These are phyloP conservation scores for Hymenochirus boettgeri DNA, from an alignment of 2,113 vertebrate species.

Conservation along the genomic window DNA sequence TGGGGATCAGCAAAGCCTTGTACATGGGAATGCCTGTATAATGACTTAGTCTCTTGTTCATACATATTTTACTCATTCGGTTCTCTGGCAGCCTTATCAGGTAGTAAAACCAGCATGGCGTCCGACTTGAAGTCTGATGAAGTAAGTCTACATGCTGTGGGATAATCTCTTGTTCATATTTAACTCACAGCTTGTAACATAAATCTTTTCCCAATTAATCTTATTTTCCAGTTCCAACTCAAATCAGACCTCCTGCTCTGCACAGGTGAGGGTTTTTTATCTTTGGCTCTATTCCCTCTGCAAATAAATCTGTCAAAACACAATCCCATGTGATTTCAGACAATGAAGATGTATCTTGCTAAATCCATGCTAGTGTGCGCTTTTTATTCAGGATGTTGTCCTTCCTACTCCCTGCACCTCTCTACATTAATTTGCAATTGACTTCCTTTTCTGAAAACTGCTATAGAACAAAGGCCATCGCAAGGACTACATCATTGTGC, in stretches of 20 bases:
- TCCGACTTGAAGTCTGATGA: slow-evolving; percentile 37
- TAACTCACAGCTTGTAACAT: slow-evolving; percentile 40
- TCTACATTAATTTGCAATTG: too few relatives aligned
- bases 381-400: background rate
- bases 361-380: background rate
- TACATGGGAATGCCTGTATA: slow-evolving; percentile 26
- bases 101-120: slow-evolving; percentile 38
- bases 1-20: slow-evolving; percentile 37
- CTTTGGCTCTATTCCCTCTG: background rate
- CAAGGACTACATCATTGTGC: too few relatives aligned
- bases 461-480: too few relatives aligned
- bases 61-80: slow-evolving; percentile 34
- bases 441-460: too few relatives aligned
- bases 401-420: too few relatives aligned
- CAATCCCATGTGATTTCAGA: background rate
- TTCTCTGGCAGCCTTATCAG: slow-evolving; percentile 26
- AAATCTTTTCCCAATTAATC: slow-evolving; percentile 42
- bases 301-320: background rate
- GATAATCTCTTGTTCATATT: slow-evolving; percentile 43
- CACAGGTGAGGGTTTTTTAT: slow-evolving; percentile 24
- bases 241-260: slow-evolving; percentile 26
- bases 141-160: slow-evolving; percentile 37
- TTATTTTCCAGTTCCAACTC: slow-evolving; percentile 28
- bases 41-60: slow-evolving; percentile 32
- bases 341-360: background rate